These are phyloP conservation scores for Parasteatoda lunata DNA, from an alignment of 2,888 invertebrate species.

Conservation along the genomic window DNA sequence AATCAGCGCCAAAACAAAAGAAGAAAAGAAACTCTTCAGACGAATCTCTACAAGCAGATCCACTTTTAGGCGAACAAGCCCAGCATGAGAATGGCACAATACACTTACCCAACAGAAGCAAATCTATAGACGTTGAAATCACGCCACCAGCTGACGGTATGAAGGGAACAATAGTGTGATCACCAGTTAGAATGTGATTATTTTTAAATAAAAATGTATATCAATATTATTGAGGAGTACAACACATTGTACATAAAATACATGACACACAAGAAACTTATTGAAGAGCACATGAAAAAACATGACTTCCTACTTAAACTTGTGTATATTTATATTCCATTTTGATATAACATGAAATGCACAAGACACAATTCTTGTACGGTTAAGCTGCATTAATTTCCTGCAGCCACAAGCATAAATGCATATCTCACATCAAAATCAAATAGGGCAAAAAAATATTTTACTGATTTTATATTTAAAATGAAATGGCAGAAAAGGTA, in stretches of 20 bases:
- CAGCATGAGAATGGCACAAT: slow-evolving; percentile 35
- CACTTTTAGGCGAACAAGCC: slow-evolving; percentile 1
- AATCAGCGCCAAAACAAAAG: slow-evolving; percentile 44
- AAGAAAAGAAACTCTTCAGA: slow-evolving; percentile 28
- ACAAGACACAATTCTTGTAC: neutral
- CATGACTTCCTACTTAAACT: neutral
- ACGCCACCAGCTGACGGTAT: slow-evolving; percentile 42
- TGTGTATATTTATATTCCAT: neutral
- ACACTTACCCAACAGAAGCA: slow-evolving; percentile 29
- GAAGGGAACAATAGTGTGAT: slow-evolving; percentile 46
- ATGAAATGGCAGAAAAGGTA: no score
- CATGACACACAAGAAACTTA: neutral
- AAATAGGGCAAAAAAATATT: no score
- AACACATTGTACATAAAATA: neutral
- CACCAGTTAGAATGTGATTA: neutral
- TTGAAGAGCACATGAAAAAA: neutral
- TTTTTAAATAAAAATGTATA: neutral
- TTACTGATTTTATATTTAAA: no score
- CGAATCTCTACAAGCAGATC: slow-evolving; percentile 22
- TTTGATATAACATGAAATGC: neutral
- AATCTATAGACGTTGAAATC: slow-evolving; percentile 50
- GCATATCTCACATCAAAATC: no score
- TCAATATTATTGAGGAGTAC: neutral
- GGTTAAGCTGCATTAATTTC: no score
- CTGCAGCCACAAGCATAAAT: no score